A percentile compares a stretch with the other conserved stretches of the same genome.
Conservation (phyloP, 1,140 invertebrate species). For the Drosophila carrolli region DNA sequence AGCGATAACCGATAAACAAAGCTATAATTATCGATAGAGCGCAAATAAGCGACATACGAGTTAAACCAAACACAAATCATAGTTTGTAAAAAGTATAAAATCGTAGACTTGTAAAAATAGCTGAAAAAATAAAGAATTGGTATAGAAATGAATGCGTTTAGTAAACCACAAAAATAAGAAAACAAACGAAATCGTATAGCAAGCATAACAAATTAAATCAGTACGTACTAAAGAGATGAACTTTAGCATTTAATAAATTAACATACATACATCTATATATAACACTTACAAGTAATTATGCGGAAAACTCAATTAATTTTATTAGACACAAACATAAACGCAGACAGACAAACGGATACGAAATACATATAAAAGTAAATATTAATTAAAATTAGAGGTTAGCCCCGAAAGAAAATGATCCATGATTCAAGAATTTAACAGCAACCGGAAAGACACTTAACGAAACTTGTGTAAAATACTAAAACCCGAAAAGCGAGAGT, state of each 20-base stretch:
- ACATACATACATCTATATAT: slow-evolving; percentile 59
- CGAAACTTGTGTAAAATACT: slow-evolving; percentile 51
- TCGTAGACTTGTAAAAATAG: slow-evolving; percentile 69
- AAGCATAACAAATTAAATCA: slow-evolving; percentile 61
- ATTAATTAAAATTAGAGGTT: slow-evolving; percentile 47
- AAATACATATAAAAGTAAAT: slow-evolving; percentile 46
- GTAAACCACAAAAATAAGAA: slow-evolving; percentile 25
- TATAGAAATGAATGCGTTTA: slow-evolving; percentile 23
- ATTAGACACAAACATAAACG: slow-evolving; percentile 25
- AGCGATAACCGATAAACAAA: slow-evolving; percentile 29
- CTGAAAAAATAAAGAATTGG: slow-evolving; percentile 25
- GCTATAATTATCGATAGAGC: slow-evolving; percentile 32
- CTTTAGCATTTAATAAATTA: slow-evolving; percentile 70
- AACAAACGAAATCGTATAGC: slow-evolving; percentile 39
- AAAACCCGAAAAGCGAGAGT: slow-evolving; percentile 32
- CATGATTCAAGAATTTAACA: slow-evolving; percentile 48
- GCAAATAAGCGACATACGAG: slow-evolving; percentile 36
- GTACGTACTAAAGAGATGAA: slow-evolving; percentile 58
- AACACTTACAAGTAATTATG: slow-evolving; percentile 52
- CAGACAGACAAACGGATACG: slow-evolving; percentile 36
- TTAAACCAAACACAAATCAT: slow-evolving; percentile 75
- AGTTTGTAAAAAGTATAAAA: slow-evolving; percentile 53
- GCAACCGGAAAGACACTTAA: slow-evolving; percentile 46
- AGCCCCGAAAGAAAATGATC: slow-evolving; percentile 29
- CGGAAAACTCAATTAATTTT: slow-evolving; percentile 54